Evolutionary conservation across 1,140 invertebrate species (phyloP).

Genomic region (Hyles euphorbiae): DNA sequence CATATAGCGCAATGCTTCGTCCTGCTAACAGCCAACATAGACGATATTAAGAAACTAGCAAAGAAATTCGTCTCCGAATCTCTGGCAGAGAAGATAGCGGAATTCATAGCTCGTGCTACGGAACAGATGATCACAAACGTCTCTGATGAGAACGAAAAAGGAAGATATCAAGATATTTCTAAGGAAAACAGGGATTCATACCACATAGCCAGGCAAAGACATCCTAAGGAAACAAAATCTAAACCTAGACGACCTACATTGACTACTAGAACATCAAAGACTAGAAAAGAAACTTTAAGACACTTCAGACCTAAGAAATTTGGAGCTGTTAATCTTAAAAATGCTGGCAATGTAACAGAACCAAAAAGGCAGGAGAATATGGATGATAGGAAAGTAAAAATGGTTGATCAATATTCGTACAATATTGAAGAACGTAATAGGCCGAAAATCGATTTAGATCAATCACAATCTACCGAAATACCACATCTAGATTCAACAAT

Average conservation of each 20-base stretch:
- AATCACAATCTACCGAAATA: not conserved
- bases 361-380: not conserved
- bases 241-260: too few relatives aligned
- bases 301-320: too few relatives aligned
- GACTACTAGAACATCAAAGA: too few relatives aligned
- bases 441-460: too few relatives aligned
- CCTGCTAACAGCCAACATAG: conserved; percentile 46
- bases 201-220: not conserved
- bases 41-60: conserved; percentile 46
- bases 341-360: not conserved
- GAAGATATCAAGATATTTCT: not conserved
- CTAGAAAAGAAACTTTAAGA: too few relatives aligned
- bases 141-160: conserved; percentile 21
- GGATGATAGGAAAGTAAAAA: too few relatives aligned
- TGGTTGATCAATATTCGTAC: too few relatives aligned
- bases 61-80: conserved; percentile 41
- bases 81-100: conserved; percentile 31
- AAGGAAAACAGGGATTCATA: not conserved
- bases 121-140: conserved; percentile 4
- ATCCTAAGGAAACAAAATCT: too few relatives aligned
- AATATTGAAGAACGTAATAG: too few relatives aligned
- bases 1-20: conserved; percentile 29
- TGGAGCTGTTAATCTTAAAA: too few relatives aligned
- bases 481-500: not conserved
- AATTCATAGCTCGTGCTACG: conserved; percentile 25